phyloP scores from a whole-genome alignment of 1,140 invertebrate species.

The Papilio polytes region DNA sequence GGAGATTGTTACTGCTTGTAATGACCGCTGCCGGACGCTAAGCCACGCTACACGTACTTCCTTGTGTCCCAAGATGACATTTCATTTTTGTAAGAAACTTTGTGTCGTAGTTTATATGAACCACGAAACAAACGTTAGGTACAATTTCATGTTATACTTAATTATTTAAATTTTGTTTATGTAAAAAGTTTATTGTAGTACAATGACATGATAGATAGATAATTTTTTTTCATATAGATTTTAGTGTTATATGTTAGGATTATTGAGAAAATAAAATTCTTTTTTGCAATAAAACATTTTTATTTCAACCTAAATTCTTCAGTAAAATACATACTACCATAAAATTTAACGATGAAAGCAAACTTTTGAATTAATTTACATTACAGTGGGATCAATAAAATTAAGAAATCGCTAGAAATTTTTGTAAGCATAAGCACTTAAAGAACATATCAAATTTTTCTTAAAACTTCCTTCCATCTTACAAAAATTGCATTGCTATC shows the following conservation, averaged over 20 bases:
- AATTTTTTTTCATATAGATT: too few relatives aligned
- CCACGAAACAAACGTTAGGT: too few relatives aligned
- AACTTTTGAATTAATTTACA: constrained; percentile 52
- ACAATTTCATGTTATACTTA: too few relatives aligned
- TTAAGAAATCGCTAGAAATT: neutral
- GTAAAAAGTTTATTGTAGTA: too few relatives aligned
- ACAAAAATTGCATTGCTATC: neutral
- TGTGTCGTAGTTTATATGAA: neutral
- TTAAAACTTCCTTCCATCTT: neutral
- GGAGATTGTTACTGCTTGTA: constrained; percentile 11
- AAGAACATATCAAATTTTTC: constrained; percentile 7
- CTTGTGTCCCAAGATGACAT: neutral
- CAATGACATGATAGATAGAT: too few relatives aligned
- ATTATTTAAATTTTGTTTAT: neutral
- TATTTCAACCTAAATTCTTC: constrained; percentile 65
- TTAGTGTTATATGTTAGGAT: too few relatives aligned
- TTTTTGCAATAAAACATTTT: constrained; percentile 59
- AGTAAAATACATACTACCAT: constrained; percentile 60
- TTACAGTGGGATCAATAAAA: neutral
- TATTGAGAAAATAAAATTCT: constrained; percentile 42
- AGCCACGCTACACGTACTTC: neutral
- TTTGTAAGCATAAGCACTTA: constrained; percentile 27
- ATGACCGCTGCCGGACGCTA: constrained; percentile 1
- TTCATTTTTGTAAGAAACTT: neutral
- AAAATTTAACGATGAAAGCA: constrained; percentile 66